Base-by-base conservation (phyloP, 2,888 invertebrate genomes). In the Lasius fuliginosus region DNA sequence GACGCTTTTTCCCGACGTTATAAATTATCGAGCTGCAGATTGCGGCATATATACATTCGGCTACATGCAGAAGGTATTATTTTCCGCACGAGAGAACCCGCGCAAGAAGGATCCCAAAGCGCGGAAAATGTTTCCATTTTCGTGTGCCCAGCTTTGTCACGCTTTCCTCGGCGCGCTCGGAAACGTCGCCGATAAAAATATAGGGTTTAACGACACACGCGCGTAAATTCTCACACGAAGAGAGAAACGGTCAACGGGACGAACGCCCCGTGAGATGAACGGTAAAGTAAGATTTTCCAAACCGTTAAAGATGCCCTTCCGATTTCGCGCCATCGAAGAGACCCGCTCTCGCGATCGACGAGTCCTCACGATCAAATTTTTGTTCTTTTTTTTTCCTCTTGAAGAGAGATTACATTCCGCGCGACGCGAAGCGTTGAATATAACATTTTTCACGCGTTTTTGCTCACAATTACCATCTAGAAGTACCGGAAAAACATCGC, bases 21-120 rank as follows among this genome's bases (percentile, higher is more conserved):
- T 12, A 71, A 81, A 69, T 79, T 46, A 79, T 69, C 69, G 42
- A 58, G 27, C 62, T 46, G 71, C 71, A 71, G 46, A 81, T 81
- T 71, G 46, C 60, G 27, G 60, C 58, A 11, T 18, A 58, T 56
- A 60, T 69, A 53, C 6, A 64, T 36, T 79, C 56, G 65, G 27
- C 42, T 23, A 42, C 58, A 69, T 42, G 58, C 58, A 46, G 40
- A 9, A 30, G 65, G 30, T 68, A 46, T 77, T 68, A 77, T 68
- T 77, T 77, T 77, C 68, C 58, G 68, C 77, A 77, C 79, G 79
- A 79, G 33, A 79, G 46, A 36, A 4, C 12, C 12, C 1, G 30
- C 18, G 33, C 53, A n/a, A 53, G 53, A 12, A 53, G n/a, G 9
- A 30, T 58, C 30, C 68, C 46, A 68, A 23, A 42, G 46, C 68